phyloP scores from a whole-genome alignment of 1,140 invertebrate genomes.

The Callitettix versicolor region DNA sequence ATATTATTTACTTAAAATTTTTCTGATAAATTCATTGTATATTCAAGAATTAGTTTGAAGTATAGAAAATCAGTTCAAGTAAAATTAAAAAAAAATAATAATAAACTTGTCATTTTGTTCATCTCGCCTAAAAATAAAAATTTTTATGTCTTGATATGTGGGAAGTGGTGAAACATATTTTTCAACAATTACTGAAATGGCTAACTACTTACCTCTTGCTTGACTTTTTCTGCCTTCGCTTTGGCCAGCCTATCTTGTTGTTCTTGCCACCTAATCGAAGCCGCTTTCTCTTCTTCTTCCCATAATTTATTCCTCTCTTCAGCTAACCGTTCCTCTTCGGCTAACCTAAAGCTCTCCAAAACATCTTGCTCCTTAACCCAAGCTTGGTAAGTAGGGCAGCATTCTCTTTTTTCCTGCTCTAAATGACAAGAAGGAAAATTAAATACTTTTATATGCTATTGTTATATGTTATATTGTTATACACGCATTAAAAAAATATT shows the following conservation, averaged over 20 bases:
- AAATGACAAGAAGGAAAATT: too few relatives aligned
- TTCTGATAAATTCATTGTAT: too few relatives aligned
- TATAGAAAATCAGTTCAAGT: too few relatives aligned
- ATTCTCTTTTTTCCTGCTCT: conserved; percentile 26
- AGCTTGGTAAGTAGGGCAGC: conserved; percentile 35
- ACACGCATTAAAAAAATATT: conserved; percentile 1
- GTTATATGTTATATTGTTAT: background rate
- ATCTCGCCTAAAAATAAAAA: background rate
- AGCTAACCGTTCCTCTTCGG: conserved; percentile 35
- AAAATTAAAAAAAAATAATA: background rate
- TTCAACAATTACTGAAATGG: too few relatives aligned
- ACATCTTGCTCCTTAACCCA: conserved; percentile 34
- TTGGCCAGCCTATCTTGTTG: conserved; percentile 39
- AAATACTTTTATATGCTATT: background rate
- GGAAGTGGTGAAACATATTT: too few relatives aligned
- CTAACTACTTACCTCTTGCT: conserved; percentile 35
- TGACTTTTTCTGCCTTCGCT: conserved; percentile 35
- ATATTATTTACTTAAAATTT: too few relatives aligned
- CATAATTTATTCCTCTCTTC: conserved; percentile 38
- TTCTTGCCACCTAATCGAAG: conserved; percentile 41
- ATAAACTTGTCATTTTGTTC: background rate
- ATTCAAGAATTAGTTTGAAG: too few relatives aligned
- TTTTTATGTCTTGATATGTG: too few relatives aligned
- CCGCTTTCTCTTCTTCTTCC: conserved; percentile 35
- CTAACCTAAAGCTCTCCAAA: conserved; percentile 32